Conservation (phyloP, 2,113 vertebrate species). For the Clarias gariepinus region DNA sequence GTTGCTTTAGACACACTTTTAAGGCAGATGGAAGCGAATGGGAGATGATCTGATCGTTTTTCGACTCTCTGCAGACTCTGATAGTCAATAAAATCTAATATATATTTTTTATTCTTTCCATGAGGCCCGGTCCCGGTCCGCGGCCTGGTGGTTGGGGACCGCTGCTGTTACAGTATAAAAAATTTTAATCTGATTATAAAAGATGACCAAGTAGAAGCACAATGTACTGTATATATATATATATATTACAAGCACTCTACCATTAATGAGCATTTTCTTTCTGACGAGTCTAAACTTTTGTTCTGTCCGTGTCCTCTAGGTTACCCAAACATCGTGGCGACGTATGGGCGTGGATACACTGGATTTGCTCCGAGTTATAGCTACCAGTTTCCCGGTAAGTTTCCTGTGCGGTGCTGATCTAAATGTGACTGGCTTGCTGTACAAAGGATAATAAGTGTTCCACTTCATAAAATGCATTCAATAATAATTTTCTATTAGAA, state of each 20-base stretch:
- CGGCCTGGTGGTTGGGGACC: too few species aligned
- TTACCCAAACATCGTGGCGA: conserved; percentile 98
- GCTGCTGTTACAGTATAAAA: neutral
- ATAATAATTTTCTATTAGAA: too few species aligned
- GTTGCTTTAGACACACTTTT: too few species aligned
- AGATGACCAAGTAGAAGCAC: neutral
- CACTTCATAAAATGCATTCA: too few species aligned
- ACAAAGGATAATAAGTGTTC: neutral
- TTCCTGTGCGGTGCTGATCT: neutral
- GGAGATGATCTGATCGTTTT: too few species aligned
- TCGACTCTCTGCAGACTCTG: too few species aligned
- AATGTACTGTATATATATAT: neutral
- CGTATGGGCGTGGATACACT: conserved; percentile 96
- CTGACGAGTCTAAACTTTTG: conserved; percentile 15
- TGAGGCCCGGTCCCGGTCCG: too few species aligned
- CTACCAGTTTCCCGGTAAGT: conserved; percentile 98
- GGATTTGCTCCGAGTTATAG: conserved; percentile 99
- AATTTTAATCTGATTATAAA: neutral
- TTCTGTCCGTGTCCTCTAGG: conserved; percentile 70
- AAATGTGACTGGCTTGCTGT: too few species aligned
- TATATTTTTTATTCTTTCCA: too few species aligned
- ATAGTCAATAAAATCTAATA: too few species aligned
- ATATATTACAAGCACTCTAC: neutral
- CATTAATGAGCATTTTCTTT: neutral
- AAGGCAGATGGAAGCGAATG: too few species aligned